Evolutionary conservation across 2,113 vertebrate species (phyloP), one percentile per base, ranked within the genome.

Genomic region (Hydropotes inermis): DNA sequence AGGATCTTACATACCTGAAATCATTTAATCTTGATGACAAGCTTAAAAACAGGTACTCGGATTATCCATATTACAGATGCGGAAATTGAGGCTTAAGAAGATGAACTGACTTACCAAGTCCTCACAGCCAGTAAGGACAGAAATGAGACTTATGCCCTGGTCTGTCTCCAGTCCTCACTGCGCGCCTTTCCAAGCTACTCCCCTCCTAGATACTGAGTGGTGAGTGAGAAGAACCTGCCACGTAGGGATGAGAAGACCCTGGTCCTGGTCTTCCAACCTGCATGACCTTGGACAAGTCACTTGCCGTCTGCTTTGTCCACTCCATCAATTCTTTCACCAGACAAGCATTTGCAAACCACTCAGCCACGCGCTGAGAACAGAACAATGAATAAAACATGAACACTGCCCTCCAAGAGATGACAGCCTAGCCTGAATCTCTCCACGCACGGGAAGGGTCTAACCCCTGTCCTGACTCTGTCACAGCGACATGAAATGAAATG

Each of bases 221-320:
- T 33, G 13, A 89, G 36, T 45, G 16, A 91, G 60, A 91, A 87
- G 52, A 85, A 93, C 3, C n/a, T 43, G 67, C 27, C 15, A 45
- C 90, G 86, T 1, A 76, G 13, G 9, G n/a, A 28, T 17, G 47
- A 81, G 81, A 82, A 64, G 50, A 23, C 30, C 39, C 47, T 64
- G 84, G 50, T 74, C 33, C 21, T 64, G 39, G 14, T 74, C 89
- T 86, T 28, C 64, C 28, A n/a, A 61, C 54, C 25, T 55, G 21
- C 12, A 7, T 52, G 92, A 76, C 83, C 92, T 89, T 97, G 89
- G 89, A 79, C 83, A 93, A 95, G 81, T 87, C 95, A 78, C 36
- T 64, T 95, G 45, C 60, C 36, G 17, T 60, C 82, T 21, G 28
- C 36, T 87, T 93, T 61, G 79, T 86, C 87, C 43, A 57, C 19